Conservation (phyloP, 2,113 vertebrate species). For the Pardalotus punctatus region DNA sequence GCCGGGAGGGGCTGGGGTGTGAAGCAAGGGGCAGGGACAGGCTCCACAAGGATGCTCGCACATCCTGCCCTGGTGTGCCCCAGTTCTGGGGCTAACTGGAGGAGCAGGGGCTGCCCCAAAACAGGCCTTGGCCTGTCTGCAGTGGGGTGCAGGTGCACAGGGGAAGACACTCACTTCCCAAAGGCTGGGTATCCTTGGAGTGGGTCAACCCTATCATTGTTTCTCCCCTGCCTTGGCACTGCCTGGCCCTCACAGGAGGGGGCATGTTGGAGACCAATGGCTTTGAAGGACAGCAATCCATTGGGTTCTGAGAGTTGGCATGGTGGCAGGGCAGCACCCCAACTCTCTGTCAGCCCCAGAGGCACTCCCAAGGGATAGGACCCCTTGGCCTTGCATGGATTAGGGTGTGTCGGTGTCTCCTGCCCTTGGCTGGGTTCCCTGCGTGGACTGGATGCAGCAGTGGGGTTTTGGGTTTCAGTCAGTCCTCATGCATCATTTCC, state of each 20-base stretch:
- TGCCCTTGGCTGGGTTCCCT: neutral
- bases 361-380: neutral
- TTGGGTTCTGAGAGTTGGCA: neutral
- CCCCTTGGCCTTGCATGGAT: rapidly evolving
- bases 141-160: neutral
- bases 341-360: neutral
- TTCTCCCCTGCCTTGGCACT: neutral
- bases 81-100: neutral
- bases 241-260: neutral
- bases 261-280: neutral
- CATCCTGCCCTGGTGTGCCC: neutral
- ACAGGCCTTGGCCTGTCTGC: neutral
- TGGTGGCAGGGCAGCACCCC: rapidly evolving
- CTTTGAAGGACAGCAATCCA: no score
- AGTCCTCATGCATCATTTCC: neutral
- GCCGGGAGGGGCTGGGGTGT: rapidly evolving
- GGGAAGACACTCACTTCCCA: rapidly evolving
- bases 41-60: neutral
- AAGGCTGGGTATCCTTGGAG: neutral
- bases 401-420: neutral
- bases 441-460: neutral
- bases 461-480: neutral
- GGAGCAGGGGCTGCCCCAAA: neutral
- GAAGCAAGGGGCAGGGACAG: neutral
- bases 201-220: rapidly evolving